phyloP scores from a whole-genome alignment of 2,888 invertebrate genomes.

The Buathra laborator region DNA sequence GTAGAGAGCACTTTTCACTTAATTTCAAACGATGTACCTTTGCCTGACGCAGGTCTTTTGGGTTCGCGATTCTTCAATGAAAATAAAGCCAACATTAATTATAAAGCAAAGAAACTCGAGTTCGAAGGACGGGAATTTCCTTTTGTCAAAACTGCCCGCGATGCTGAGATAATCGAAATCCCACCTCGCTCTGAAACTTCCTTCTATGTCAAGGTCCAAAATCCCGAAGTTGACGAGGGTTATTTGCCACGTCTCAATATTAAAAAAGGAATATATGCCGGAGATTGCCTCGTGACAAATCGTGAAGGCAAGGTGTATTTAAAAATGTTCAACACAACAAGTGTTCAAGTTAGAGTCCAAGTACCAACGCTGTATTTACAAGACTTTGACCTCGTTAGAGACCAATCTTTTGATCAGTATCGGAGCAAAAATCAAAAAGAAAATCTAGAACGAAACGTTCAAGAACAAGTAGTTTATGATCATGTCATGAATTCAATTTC shows the following conservation, averaged over 20 bases:
- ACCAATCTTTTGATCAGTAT: too few species aligned
- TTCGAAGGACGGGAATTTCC: not conserved
- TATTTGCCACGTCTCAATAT: not conserved
- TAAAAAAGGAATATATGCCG: not conserved
- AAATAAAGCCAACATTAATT: not conserved
- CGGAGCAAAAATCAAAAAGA: too few species aligned
- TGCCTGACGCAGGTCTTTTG: constrained; percentile 13
- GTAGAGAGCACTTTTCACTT: not conserved
- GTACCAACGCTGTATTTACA: not conserved
- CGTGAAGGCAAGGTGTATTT: not conserved
- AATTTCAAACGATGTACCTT: not conserved
- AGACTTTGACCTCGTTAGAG: not conserved
- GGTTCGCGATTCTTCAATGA: not conserved
- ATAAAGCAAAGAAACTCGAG: not conserved
- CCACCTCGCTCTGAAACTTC: not conserved
- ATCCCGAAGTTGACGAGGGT: not conserved
- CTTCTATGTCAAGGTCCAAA: constrained; percentile 19
- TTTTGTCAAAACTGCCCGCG: not conserved
- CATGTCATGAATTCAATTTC: not conserved
- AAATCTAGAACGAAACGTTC: too few species aligned
- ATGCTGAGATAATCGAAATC: not conserved
- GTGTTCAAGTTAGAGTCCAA: not conserved
- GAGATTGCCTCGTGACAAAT: not conserved
- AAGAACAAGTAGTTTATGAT: not conserved
- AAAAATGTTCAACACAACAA: not conserved